phyloP scores from a whole-genome alignment of 2,888 invertebrate genomes.

The Trypoxylon attenuatum region DNA sequence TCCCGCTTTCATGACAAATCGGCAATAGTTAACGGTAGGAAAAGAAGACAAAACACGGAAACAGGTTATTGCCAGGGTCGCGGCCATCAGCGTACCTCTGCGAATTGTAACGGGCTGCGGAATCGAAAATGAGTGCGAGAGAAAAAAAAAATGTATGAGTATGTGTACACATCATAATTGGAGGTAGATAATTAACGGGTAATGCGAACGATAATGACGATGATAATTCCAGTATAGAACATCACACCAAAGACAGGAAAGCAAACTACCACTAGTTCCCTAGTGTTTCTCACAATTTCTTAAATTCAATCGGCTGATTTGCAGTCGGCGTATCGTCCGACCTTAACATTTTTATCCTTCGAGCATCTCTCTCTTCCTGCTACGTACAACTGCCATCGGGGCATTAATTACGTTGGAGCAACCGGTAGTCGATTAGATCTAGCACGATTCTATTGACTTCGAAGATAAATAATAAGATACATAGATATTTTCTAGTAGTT shows the following conservation, averaged over 20 bases:
- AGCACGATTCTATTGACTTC: no score
- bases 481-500: no score
- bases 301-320: constrained; percentile 31
- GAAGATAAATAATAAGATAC: no score
- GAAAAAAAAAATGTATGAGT: constrained; percentile 25
- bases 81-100: constrained; percentile 3
- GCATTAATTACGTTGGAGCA: no score
- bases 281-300: constrained; percentile 38
- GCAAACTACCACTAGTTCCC: constrained; percentile 23
- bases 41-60: constrained; percentile 40
- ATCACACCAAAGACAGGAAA: constrained; percentile 17
- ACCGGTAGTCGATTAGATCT: no score
- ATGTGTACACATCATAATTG: constrained; percentile 29
- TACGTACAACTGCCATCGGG: background rate
- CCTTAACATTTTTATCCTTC: constrained; percentile 23
- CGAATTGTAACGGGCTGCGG: constrained; percentile 47
- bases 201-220: constrained; percentile 36
- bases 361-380: constrained; percentile 18
- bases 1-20: constrained; percentile 11
- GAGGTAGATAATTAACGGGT: constrained; percentile 42
- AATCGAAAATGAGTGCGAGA: constrained; percentile 43
- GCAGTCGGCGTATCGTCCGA: constrained; percentile 10
- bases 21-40: background rate
- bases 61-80: constrained; percentile 7
- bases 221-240: constrained; percentile 31